Conservation (phyloP, 2,888 invertebrate species). For the Chrysotoxum bicinctum region DNA sequence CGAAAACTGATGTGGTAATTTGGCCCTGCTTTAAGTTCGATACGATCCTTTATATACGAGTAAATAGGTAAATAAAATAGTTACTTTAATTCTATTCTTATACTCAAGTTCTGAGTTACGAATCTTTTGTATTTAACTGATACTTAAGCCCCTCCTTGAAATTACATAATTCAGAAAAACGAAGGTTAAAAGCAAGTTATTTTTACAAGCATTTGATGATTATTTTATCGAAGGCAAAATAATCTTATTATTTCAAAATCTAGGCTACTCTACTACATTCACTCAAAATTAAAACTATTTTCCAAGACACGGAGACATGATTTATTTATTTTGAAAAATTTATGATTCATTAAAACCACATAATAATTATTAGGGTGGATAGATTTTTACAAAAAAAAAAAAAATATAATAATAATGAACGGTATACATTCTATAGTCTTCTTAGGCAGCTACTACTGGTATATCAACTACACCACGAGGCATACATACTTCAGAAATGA, state of each 20-base stretch:
- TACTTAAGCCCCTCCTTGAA: too few relatives aligned
- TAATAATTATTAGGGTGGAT: background rate
- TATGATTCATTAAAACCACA: background rate
- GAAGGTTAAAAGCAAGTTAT: too few relatives aligned
- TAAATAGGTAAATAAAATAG: too few relatives aligned
- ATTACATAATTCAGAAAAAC: too few relatives aligned
- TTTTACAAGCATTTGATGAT: too few relatives aligned
- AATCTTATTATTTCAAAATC: background rate
- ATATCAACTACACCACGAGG: slow-evolving; percentile 7
- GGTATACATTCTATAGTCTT: background rate
- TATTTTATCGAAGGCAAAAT: too few relatives aligned
- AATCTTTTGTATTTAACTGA: too few relatives aligned
- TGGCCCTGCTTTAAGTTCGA: too few relatives aligned
- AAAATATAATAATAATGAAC: slow-evolving; percentile 6
- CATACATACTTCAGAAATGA: background rate
- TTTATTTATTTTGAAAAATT: background rate
- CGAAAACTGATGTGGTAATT: too few relatives aligned
- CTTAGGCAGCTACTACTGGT: background rate
- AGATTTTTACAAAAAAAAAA: background rate
- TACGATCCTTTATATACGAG: too few relatives aligned
- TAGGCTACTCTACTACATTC: background rate
- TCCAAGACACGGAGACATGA: background rate
- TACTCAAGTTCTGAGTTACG: too few relatives aligned
- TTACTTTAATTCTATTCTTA: too few relatives aligned
- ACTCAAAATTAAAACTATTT: background rate